Evolutionary conservation across 2,797 vertebrate genomes (phyloP).

Genomic region (Morus bassanus): DNA sequence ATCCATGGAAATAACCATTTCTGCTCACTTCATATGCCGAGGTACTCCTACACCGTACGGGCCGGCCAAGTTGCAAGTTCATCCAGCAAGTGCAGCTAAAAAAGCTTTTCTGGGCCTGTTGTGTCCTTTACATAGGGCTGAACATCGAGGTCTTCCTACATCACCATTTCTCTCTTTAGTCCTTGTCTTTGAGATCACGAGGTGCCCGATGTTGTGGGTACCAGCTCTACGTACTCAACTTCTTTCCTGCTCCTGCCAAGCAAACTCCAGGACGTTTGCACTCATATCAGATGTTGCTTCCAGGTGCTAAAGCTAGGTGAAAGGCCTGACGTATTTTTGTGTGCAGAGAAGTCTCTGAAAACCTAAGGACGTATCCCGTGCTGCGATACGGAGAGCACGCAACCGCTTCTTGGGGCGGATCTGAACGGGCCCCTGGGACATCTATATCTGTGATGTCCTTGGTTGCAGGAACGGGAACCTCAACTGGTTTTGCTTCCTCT

Average conservation of each 20-base stretch:
- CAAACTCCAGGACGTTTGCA: neutral
- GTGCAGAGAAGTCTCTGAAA: neutral
- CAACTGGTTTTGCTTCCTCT: neutral
- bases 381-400: neutral
- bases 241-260: neutral
- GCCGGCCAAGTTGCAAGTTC: neutral
- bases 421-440: neutral
- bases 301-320: neutral
- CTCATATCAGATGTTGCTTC: neutral
- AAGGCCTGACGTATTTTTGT: too few relatives aligned
- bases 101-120: neutral
- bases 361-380: neutral
- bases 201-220: neutral
- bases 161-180: too few relatives aligned
- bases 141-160: neutral
- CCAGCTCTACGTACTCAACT: neutral
- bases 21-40: neutral
- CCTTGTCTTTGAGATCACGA: too few relatives aligned
- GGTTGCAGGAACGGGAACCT: neutral
- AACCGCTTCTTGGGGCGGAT: neutral
- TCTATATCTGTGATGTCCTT: neutral
- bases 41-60: neutral
- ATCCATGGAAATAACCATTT: neutral
- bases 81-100: neutral
- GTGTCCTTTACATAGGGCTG: neutral